A percentile compares a stretch with the other conserved stretches of the same genome.
These are phyloP conservation scores for Amphiprion ocellaris DNA, from an alignment of 2,113 vertebrate species.

Conservation along the genomic window DNA sequence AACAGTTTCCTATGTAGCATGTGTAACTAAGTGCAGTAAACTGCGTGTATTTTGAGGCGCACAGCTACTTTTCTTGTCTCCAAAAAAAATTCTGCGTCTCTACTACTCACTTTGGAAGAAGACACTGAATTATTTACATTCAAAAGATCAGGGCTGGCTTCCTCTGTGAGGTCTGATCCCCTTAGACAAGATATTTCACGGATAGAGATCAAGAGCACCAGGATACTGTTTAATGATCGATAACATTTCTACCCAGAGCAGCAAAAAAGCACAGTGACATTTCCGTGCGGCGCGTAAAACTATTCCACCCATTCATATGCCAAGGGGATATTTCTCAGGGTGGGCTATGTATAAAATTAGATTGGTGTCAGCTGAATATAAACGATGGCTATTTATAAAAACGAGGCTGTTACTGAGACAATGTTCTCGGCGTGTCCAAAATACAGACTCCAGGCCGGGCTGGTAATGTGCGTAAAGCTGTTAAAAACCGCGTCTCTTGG, in stretches of 20 bases:
- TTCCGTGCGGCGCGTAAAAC: constrained; percentile 34
- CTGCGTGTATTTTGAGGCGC: constrained; percentile 21
- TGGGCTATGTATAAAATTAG: constrained; percentile 77
- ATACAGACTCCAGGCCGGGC: constrained; percentile 22
- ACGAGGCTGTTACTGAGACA: constrained; percentile 72
- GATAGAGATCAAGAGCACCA: background rate
- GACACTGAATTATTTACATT: constrained; percentile 29
- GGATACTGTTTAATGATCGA: constrained; percentile 15
- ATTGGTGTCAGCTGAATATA: constrained; percentile 80
- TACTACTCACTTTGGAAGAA: constrained; percentile 9
- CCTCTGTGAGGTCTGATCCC: constrained; percentile 11
- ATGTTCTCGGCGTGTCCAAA: constrained; percentile 63
- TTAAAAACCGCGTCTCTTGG: constrained; percentile 40
- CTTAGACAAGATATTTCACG: background rate
- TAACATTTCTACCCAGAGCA: constrained; percentile 29
- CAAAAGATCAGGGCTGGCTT: background rate
- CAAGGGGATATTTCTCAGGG: constrained; percentile 55
- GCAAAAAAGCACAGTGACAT: constrained; percentile 46
- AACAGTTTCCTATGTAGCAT: constrained; percentile 10
- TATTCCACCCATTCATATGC: constrained; percentile 57
- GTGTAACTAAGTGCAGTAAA: constrained; percentile 24
- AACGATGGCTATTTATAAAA: constrained; percentile 81
- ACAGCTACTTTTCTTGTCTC: background rate
- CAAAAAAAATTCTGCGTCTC: background rate
- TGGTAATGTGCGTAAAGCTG: constrained; percentile 41